phyloP scores from a whole-genome alignment of 1,140 invertebrate genomes.

The Carposina sasakii region DNA sequence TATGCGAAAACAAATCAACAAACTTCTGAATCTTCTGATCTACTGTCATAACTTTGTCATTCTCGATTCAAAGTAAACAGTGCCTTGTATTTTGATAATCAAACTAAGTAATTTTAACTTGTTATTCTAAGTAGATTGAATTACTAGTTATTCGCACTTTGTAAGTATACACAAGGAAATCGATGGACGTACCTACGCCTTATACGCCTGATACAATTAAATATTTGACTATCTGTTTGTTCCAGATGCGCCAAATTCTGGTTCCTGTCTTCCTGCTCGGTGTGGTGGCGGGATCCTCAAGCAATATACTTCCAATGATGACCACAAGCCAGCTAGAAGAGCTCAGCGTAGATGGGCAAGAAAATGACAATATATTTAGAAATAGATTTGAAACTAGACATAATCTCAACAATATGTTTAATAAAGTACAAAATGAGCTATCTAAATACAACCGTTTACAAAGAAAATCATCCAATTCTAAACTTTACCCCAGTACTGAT shows the following conservation, averaged over 20 bases:
- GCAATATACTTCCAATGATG: constrained; percentile 55
- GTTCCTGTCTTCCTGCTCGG: constrained; percentile 48
- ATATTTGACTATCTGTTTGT: constrained; percentile 40
- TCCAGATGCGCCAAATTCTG: constrained; percentile 53
- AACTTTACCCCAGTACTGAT: constrained; percentile 24
- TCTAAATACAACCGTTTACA: constrained; percentile 19
- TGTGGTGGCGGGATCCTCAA: constrained; percentile 49
- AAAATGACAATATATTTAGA: constrained; percentile 51
- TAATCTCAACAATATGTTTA: constrained; percentile 41
- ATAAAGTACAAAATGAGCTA: constrained; percentile 35
- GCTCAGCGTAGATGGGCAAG: constrained; percentile 32
- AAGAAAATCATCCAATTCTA: constrained; percentile 25
- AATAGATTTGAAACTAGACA: constrained; percentile 36
- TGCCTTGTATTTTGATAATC: no score
- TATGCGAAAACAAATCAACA: no score
- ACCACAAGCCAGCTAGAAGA: constrained; percentile 42
- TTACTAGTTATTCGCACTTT: no score
- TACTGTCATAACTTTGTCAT: no score
- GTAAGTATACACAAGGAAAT: no score
- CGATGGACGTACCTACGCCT: no score
- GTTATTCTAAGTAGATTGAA: no score
- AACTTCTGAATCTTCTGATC: no score
- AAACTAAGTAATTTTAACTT: no score
- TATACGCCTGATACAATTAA: no score
- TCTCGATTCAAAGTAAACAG: no score